Base-by-base conservation (phyloP, 1,140 invertebrate species). In the Penaeus indicus region DNA sequence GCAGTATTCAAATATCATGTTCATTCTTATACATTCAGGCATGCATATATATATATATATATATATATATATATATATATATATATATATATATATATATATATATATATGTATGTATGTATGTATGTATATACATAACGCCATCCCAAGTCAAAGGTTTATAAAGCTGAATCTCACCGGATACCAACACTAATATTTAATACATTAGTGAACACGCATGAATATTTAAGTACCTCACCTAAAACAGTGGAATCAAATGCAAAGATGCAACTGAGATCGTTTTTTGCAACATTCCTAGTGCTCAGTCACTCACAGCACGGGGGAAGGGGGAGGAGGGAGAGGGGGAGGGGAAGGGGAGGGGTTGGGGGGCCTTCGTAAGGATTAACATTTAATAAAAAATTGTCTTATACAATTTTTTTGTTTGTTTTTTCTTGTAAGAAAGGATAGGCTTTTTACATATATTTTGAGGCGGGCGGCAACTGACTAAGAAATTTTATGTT, bases 301-400 rank as follows among this genome's bases (percentile, higher is more conserved):
- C 54, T 54, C 54, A 54, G 54, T 54, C 54, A 54, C 54, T 25
- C 61, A 80, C 54, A 60, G 78, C 32, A 78, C 32, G 75, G 47
- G 27, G 75, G 47, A 25, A 25, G 4, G 27, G 75, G 47, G 32
- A 7, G 22, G 27, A 25, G 27, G 42, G 78, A 27, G 42, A 21
- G 21, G 42, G 78, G 61, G 25, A 22, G 61, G 47, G 38, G 61
- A 19, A 18, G 25, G 42, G 42, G 47, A 25, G 27, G 47, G 27
- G 75, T 3, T 19, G 22, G 16, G 10, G 21, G 42, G 38, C 38
- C 16, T 47, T 60, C 5, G 78, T 60, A 22, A n/a, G 42, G 78
- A 60, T 80, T 80, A 19, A 80, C 78, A 80, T 60, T 80, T 60
- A 42, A 54, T 54, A 54, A 47, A 42, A 42, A n/a, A 60, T 80